Base-by-base conservation (phyloP, 2,797 vertebrate species). In the Malacoctenus gilli region DNA sequence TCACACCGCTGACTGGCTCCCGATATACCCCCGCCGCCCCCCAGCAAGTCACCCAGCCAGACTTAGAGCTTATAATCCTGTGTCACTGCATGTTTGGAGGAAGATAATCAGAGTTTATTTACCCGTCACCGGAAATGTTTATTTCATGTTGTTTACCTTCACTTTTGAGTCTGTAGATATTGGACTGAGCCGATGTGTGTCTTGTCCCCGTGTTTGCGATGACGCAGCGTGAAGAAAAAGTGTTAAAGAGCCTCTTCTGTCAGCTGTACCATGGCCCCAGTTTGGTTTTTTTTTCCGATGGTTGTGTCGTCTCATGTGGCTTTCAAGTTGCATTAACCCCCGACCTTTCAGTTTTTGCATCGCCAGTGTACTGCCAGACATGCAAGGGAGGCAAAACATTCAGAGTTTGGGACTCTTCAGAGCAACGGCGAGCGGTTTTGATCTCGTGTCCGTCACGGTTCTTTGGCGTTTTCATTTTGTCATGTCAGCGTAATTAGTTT, bases 31-130 rank as follows among this genome's bases (percentile, higher is more conserved):
- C 36, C n/a, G n/a, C n/a, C n/a, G n/a, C 32, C 49, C 55, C 22
- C 22, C 22, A 4, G 8, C 4, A 23, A 4, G 4, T 72, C 40
- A 3, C 11, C 58, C 59, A 22, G 58, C 37, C 35, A 55, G 42
- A 58, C 62, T 67, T 58, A 39, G 36, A 23, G 76, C 30, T 66
- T 58, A 43, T 20, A 35, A 61, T 60, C 36, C 12, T 59, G 39
- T 60, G 69, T 81, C 69, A 39, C 53, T 77, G 82, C 85, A 84
- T 80, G 83, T 77, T 80, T 70, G 41, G 48, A 64, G 44, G 54
- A 25, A 41, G 52, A 40, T 57, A 49, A 52, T 15, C 34, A 39
- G 32, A 6, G 5, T 53, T 65, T 63, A 20, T 66, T 59, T 72
- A 42, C 39, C 30, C 11, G 34, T 50, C 53, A 48, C 52, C 42